Conservation (phyloP, 2,888 invertebrate genomes). For the Leptothorax acervorum region DNA sequence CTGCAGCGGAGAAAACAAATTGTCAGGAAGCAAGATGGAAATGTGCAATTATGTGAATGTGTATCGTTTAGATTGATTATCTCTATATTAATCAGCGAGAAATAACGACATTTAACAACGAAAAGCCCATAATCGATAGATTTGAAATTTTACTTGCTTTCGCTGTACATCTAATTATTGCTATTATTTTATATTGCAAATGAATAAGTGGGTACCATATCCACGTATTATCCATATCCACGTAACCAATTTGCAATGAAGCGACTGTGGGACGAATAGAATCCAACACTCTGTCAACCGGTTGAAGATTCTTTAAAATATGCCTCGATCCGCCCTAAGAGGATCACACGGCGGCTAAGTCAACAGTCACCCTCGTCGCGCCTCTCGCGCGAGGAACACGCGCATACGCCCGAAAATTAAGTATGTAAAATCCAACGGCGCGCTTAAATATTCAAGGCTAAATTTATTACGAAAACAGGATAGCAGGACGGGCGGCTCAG, state of each 20-base stretch:
- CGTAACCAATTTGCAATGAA: background rate
- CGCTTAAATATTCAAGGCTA: constrained; percentile 69
- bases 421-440: constrained; percentile 69
- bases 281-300: background rate
- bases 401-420: constrained; percentile 65
- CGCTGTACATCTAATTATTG: background rate
- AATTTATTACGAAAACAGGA: constrained; percentile 73
- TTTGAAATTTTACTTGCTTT: background rate
- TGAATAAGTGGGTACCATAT: background rate
- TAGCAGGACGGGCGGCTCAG: constrained; percentile 42
- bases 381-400: constrained; percentile 18
- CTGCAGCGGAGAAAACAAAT: background rate
- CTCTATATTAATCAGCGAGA: background rate
- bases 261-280: background rate
- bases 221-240: constrained; percentile 1
- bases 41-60: background rate
- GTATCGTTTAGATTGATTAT: background rate
- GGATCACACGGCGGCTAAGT: constrained; percentile 66
- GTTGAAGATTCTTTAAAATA: constrained; percentile 41
- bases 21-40: background rate
- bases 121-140: background rate
- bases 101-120: background rate
- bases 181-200: constrained; percentile 1
- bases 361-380: constrained; percentile 61
- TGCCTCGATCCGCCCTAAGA: constrained; percentile 45